These are phyloP conservation scores for Ursus arctos DNA, from an alignment of 2,113 vertebrate genomes.

Conservation along the genomic window DNA sequence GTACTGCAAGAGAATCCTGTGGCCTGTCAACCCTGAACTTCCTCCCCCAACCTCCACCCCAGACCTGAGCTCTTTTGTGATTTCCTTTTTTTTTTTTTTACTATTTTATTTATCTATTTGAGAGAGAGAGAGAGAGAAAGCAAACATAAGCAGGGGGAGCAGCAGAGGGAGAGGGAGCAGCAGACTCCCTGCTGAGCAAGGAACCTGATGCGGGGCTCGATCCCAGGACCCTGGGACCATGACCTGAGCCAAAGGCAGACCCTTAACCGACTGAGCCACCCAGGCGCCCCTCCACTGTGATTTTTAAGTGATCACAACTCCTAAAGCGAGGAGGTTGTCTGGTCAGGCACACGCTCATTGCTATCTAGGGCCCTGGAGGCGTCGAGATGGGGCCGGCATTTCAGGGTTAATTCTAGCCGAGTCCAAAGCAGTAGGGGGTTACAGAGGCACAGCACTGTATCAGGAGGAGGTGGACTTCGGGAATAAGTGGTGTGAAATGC, in stretches of 20 bases:
- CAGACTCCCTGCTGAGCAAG: too few relatives aligned
- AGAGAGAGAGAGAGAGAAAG: too few relatives aligned
- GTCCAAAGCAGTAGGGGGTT: not conserved
- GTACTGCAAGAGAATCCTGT: not conserved
- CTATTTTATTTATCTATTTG: too few relatives aligned
- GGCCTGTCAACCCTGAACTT: accelerated
- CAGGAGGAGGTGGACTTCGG: conserved; percentile 3
- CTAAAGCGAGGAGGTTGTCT: not conserved
- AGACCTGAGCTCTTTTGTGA: not conserved
- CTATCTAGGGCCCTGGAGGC: not conserved
- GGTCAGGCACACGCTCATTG: not conserved
- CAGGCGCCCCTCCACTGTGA: not conserved
- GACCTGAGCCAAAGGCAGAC: too few relatives aligned
- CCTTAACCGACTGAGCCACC: too few relatives aligned
- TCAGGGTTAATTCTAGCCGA: conserved; percentile 51
- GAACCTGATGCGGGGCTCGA: too few relatives aligned
- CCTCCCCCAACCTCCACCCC: accelerated
- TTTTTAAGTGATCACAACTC: not conserved
- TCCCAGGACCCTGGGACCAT: too few relatives aligned
- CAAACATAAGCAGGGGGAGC: too few relatives aligned
- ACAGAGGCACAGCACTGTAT: not conserved
- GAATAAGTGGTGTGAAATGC: conserved; percentile 49
- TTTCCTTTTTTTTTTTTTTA: not conserved
- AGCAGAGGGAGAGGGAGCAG: too few relatives aligned
- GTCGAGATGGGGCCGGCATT: not conserved